Evolutionary conservation across 2,113 vertebrate species (phyloP).

Genomic region (Oreochromis niloticus): DNA sequence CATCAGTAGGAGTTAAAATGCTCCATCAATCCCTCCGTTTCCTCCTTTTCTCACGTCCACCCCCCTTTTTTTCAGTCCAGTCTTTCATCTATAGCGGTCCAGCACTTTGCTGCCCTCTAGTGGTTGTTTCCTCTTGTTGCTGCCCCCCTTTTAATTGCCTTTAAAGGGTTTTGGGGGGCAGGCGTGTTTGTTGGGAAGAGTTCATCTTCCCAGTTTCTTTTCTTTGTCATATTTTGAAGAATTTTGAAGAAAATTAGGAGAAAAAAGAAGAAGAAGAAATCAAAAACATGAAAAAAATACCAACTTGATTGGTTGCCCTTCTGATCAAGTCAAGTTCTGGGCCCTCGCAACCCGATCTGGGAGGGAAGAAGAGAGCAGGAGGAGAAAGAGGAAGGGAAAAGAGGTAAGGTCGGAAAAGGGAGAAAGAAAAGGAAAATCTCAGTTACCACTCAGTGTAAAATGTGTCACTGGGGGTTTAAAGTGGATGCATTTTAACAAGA

Average conservation of each 20-base stretch:
- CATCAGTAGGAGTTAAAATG: not conserved
- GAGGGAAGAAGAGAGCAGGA: conserved; percentile 43
- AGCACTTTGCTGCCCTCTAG: conserved; percentile 16
- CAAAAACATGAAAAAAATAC: conserved; percentile 35
- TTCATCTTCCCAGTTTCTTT: not conserved
- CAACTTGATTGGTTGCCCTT: conserved; percentile 65
- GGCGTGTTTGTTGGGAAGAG: not conserved
- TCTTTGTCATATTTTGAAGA: not conserved
- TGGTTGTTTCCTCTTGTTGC: not conserved
- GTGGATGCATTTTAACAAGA: not conserved
- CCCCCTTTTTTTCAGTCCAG: not conserved
- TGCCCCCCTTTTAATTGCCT: not conserved
- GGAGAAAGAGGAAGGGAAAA: not conserved
- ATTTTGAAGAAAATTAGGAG: not conserved
- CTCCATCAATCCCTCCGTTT: not conserved
- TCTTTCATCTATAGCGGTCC: not conserved
- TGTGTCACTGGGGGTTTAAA: not conserved
- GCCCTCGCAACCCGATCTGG: conserved; percentile 73
- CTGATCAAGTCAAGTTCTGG: conserved; percentile 73
- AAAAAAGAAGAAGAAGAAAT: not conserved
- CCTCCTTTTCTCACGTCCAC: not conserved
- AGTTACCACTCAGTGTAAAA: conserved; percentile 56
- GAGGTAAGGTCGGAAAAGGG: not conserved
- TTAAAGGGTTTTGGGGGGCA: not conserved
- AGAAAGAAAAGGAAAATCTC: conserved; percentile 31